Conservation (phyloP, 2,888 invertebrate species). For the Dusona sp. region DNA sequence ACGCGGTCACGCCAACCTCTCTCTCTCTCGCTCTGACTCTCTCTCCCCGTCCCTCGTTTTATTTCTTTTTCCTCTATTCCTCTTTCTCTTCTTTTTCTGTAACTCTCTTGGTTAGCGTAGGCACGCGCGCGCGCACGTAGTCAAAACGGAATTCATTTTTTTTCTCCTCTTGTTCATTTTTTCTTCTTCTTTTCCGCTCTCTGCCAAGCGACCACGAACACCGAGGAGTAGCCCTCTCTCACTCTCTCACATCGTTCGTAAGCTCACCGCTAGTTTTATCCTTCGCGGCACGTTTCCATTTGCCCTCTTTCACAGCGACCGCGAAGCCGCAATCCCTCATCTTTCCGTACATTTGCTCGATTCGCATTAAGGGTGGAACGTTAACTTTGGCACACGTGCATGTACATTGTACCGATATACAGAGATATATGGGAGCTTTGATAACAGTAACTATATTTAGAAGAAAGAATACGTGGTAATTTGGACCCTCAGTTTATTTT, state of each 20-base stretch:
- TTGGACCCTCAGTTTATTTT: neutral
- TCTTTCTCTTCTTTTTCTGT: neutral
- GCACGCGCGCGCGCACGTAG: constrained; percentile 32
- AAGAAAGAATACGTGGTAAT: neutral
- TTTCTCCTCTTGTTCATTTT: constrained; percentile 19
- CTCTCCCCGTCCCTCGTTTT: constrained; percentile 11
- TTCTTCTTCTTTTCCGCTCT: constrained; percentile 43
- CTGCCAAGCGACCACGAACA: constrained; percentile 61
- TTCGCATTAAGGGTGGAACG: constrained; percentile 78
- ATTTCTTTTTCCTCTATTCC: constrained; percentile 20
- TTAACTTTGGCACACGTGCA: constrained; percentile 78
- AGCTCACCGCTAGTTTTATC: constrained; percentile 63
- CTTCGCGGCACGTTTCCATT: constrained; percentile 60
- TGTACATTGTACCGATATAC: constrained; percentile 43
- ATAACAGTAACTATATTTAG: constrained; percentile 7
- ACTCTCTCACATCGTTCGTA: constrained; percentile 45
- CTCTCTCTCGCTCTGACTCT: constrained; percentile 30
- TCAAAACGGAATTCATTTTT: constrained; percentile 48
- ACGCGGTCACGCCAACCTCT: constrained; percentile 72
- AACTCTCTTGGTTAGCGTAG: constrained; percentile 19
- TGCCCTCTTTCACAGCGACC: constrained; percentile 72
- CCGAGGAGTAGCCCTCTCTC: constrained; percentile 23
- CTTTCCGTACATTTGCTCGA: constrained; percentile 81
- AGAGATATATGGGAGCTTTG: constrained; percentile 3
- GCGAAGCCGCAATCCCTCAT: constrained; percentile 80